These are phyloP conservation scores for Alcis repandata DNA, from an alignment of 2,888 invertebrate species.

Conservation along the genomic window DNA sequence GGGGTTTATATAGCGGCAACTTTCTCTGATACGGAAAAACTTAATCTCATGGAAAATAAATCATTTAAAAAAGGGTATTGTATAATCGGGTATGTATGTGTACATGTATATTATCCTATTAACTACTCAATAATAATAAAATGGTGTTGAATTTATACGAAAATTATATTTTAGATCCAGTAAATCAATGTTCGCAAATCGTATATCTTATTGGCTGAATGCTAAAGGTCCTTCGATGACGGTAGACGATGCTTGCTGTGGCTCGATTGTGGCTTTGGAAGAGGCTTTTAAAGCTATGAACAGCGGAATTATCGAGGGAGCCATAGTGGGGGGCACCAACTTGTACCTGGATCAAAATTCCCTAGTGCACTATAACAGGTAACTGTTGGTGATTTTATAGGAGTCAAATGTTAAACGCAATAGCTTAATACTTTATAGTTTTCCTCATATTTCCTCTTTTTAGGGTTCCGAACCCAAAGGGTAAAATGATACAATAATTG, in stretches of 20 bases:
- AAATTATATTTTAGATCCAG: background rate
- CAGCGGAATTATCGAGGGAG: constrained; percentile 74
- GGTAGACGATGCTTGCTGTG: constrained; percentile 69
- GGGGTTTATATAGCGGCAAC: constrained; percentile 77
- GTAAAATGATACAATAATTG: too few species aligned
- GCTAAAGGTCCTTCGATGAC: constrained; percentile 72
- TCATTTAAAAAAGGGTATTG: constrained; percentile 57
- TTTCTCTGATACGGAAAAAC: constrained; percentile 87
- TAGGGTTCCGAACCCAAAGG: too few species aligned
- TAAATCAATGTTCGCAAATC: constrained; percentile 70
- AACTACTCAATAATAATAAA: too few species aligned
- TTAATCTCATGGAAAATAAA: background rate
- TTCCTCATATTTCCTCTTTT: too few species aligned
- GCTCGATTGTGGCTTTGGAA: constrained; percentile 65
- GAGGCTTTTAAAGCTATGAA: constrained; percentile 65
- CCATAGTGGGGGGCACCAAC: constrained; percentile 88
- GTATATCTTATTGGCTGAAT: constrained; percentile 76
- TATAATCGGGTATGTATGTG: constrained; percentile 61
- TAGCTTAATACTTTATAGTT: too few species aligned
- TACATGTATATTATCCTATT: background rate
- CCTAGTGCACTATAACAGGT: constrained; percentile 70
- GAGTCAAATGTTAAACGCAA: too few species aligned
- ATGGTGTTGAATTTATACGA: too few species aligned
- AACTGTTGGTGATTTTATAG: too few species aligned
- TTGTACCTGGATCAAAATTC: constrained; percentile 86